phyloP scores from a whole-genome alignment of 1,140 invertebrate genomes.

The Drosophila ananassae region DNA sequence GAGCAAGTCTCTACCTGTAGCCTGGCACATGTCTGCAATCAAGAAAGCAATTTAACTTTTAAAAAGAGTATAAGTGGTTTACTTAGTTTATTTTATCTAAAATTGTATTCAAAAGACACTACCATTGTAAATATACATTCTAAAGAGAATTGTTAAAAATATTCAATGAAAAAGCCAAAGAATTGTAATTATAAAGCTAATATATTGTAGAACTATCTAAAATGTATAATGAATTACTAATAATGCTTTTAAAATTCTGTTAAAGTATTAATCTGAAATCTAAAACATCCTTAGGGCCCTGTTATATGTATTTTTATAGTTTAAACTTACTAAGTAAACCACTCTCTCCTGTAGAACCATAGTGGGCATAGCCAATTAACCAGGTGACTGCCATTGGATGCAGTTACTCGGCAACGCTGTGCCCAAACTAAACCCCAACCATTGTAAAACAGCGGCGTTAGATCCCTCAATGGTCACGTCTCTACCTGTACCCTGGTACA shows the following conservation, averaged over 20 bases:
- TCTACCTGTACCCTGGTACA: constrained; percentile 55
- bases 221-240: too few species aligned
- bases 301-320: too few species aligned
- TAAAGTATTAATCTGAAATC: too few species aligned
- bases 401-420: constrained; percentile 10
- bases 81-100: background rate
- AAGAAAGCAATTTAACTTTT: background rate
- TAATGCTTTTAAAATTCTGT: too few species aligned
- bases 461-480: constrained; percentile 41
- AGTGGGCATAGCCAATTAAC: constrained; percentile 12
- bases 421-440: constrained; percentile 39
- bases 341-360: background rate
- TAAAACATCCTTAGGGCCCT: too few species aligned
- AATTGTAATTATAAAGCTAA: too few species aligned
- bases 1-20: constrained; percentile 70
- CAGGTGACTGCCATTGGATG: background rate
- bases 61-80: background rate
- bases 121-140: too few species aligned
- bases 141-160: too few species aligned
- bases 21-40: constrained; percentile 36
- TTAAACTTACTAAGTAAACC: too few species aligned
- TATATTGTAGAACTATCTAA: too few species aligned
- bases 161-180: too few species aligned
- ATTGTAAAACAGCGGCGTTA: constrained; percentile 56
- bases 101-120: background rate